Evolutionary conservation across 2,113 vertebrate species (phyloP).

Genomic region (Macrotis lagotis): DNA sequence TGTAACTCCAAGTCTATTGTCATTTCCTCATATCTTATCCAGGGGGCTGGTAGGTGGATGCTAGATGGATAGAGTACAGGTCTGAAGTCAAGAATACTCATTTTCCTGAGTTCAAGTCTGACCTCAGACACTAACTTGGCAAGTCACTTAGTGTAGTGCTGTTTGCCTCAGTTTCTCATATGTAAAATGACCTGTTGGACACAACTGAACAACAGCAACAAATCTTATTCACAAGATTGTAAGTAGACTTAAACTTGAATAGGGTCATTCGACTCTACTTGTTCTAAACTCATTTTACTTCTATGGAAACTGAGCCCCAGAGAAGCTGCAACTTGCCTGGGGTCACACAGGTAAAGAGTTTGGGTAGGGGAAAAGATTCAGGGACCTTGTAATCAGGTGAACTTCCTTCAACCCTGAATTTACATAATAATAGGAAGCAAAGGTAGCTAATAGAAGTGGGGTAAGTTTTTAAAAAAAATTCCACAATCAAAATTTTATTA

Average conservation of each 20-base stretch:
- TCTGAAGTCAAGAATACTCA: background rate
- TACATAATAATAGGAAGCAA: background rate
- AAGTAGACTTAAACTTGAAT: background rate
- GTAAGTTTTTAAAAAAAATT: background rate
- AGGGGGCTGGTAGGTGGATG: background rate
- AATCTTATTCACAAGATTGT: background rate
- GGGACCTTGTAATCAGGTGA: background rate
- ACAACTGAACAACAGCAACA: no score
- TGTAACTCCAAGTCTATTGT: background rate
- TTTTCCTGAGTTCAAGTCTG: background rate
- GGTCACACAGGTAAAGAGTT: background rate
- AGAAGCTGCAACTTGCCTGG: background rate
- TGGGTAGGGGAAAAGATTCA: background rate
- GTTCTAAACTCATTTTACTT: background rate
- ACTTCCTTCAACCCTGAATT: background rate
- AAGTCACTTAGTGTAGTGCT: background rate
- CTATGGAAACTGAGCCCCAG: background rate
- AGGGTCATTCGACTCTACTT: background rate
- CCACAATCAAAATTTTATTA: no score
- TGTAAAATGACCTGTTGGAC: background rate
- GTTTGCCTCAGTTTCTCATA: background rate
- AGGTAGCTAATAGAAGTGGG: background rate
- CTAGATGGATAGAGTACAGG: background rate
- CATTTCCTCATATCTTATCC: background rate
- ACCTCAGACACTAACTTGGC: background rate